Evolutionary conservation across 2,888 invertebrate genomes (phyloP).

Genomic region (Cosmia trapezina): DNA sequence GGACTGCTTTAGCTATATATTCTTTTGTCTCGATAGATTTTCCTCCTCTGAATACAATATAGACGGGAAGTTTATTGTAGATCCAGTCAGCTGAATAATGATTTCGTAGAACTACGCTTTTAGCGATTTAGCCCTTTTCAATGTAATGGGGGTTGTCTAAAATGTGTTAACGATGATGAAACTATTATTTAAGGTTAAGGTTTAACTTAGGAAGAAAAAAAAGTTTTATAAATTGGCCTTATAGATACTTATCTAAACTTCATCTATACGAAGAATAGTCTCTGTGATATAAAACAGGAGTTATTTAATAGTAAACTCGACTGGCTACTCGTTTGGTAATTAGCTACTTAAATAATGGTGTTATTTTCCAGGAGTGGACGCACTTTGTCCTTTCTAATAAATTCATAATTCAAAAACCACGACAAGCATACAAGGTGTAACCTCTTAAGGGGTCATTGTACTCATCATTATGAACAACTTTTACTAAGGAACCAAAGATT

Average conservation of each 20-base stretch:
- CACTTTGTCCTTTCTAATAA: neutral
- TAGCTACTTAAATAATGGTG: neutral
- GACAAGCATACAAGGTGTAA: neutral
- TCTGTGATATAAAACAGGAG: neutral
- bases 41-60: conserved; percentile 56
- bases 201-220: no score
- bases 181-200: neutral
- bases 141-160: conserved; percentile 1
- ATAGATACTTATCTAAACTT: no score
- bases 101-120: conserved; percentile 28
- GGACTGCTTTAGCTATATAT: conserved; percentile 47
- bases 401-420: neutral
- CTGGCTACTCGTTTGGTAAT: neutral
- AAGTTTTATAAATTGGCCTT: no score
- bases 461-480: no score
- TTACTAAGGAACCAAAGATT: no score
- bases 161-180: conserved; percentile 22
- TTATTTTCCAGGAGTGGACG: neutral
- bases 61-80: conserved; percentile 56
- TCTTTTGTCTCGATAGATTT: conserved; percentile 64
- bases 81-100: conserved; percentile 51
- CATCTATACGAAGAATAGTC: neutral
- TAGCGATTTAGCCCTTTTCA: conserved; percentile 16
- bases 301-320: no score
- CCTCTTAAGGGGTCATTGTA: no score